Base-by-base conservation (phyloP, 1,140 invertebrate species). In the Dendrolimus kikuchii region DNA sequence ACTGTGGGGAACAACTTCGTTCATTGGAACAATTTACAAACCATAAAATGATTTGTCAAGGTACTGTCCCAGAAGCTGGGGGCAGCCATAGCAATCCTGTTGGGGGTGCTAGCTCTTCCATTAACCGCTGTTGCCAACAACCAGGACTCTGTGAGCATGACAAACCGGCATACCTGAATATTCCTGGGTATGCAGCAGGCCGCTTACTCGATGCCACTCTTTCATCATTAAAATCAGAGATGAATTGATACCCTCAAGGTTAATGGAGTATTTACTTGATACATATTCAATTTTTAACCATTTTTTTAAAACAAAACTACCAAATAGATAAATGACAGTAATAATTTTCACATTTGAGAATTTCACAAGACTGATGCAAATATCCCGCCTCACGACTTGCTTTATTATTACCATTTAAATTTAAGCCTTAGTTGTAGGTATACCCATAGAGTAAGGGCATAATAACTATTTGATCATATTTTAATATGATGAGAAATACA, bases 291-390 rank as follows among this genome's bases (percentile, higher is more conserved):
- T 46, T 45, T 64, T 63, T 58, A 68, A 69, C 66, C 52, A 70
- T 75, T 77, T 77, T 60, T 67, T 71, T 78, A 81, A 75, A 69
- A 76, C 81, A 81, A 78, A 64, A 78, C 78, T 78, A 84, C 81
- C 75, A 82, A 81, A 86, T 80, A 81, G 68, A 75, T 77, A 62
- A 80, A 80, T 77, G 62, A 83, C 76, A 74, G 72, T 57, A 58
- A 81, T 77, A 68, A 77, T 81, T 82, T 84, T 81, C 75, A 77
- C 71, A 79, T 77, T 80, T 83, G 74, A 83, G 67, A 84, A 85
- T 81, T 85, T 81, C 81, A 86, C 81, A 86, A 86, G 83, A 86
- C 83, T 86, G 83, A 86, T 86, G 80, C 83, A 85, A 86, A 86
- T 86, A 78, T 86, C 83, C 83, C 83, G 81, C 83, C 83, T 86